Conservation (phyloP, 2,888 invertebrate genomes). For the Fragum sueziense region DNA sequence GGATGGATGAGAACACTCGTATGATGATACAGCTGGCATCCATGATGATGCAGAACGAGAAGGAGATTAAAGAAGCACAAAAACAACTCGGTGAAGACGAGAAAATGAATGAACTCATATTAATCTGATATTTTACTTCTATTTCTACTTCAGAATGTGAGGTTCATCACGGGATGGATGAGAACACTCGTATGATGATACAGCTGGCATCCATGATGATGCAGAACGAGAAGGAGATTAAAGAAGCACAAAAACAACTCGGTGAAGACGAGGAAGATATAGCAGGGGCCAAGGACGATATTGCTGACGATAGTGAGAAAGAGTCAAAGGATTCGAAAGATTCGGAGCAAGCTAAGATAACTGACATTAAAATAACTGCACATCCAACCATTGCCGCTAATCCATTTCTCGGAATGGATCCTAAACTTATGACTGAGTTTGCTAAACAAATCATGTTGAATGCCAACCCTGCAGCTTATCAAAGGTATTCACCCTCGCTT, state of each 20-base stretch:
- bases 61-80: slow-evolving; percentile 41
- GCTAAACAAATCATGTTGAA: slow-evolving; percentile 58
- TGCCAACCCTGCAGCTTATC: slow-evolving; percentile 16
- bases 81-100: slow-evolving; percentile 34
- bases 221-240: slow-evolving; percentile 53
- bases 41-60: slow-evolving; percentile 60
- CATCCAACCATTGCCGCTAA: neutral
- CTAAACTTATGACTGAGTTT: slow-evolving; percentile 55
- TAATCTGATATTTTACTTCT: too few species aligned
- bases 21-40: slow-evolving; percentile 62
- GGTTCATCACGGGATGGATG: slow-evolving; percentile 39
- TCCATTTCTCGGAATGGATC: slow-evolving; percentile 43
- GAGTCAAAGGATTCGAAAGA: neutral
- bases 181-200: slow-evolving; percentile 61
- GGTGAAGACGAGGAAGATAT: neutral
- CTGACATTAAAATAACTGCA: neutral
- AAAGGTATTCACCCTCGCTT: neutral
- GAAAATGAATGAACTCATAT: too few species aligned
- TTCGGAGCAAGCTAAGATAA: neutral
- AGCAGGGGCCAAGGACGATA: neutral
- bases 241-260: slow-evolving; percentile 40
- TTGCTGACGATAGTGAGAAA: neutral
- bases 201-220: slow-evolving; percentile 61
- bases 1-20: slow-evolving; percentile 60
- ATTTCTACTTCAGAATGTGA: neutral